Evolutionary conservation across 2,888 invertebrate genomes (phyloP).

Genomic region (Melieria picta): DNA sequence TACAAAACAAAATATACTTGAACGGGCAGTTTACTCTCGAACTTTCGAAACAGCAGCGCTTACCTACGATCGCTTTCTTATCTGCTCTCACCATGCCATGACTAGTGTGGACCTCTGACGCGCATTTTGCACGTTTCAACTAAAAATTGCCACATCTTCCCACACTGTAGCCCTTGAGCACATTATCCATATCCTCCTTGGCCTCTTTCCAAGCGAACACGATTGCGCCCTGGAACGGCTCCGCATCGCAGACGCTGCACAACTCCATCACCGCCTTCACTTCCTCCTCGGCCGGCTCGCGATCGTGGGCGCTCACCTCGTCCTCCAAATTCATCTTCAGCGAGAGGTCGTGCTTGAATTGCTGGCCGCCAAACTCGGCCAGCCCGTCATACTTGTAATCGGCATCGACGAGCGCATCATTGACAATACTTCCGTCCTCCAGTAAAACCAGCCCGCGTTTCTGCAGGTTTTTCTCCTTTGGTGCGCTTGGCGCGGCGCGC

Average conservation of each 20-base stretch:
- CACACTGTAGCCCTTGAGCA: conserved; percentile 63
- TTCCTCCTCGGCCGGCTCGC: conserved; percentile 86
- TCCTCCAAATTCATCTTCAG: conserved; percentile 61
- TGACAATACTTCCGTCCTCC: conserved; percentile 75
- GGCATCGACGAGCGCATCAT: conserved; percentile 72
- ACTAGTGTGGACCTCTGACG: conserved; percentile 41
- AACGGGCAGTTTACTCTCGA: background rate
- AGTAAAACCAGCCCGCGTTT: conserved; percentile 76
- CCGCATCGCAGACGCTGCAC: conserved; percentile 78
- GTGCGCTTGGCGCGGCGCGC: background rate
- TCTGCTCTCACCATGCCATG: conserved; percentile 27
- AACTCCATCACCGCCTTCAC: conserved; percentile 82
- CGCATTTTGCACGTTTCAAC: conserved; percentile 12
- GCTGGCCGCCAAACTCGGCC: conserved; percentile 75
- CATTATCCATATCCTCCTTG: conserved; percentile 56
- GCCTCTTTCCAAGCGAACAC: conserved; percentile 80
- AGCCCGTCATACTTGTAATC: conserved; percentile 68
- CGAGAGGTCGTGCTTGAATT: conserved; percentile 72
- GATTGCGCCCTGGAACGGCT: conserved; percentile 83
- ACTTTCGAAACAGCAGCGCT: background rate
- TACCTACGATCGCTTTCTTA: too few species aligned
- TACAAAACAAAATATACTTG: too few species aligned
- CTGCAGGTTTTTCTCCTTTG: conserved; percentile 59
- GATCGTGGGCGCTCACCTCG: conserved; percentile 72
- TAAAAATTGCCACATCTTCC: conserved; percentile 64